Conservation (phyloP, 2,888 invertebrate genomes). For the Mylabris sibirica region DNA sequence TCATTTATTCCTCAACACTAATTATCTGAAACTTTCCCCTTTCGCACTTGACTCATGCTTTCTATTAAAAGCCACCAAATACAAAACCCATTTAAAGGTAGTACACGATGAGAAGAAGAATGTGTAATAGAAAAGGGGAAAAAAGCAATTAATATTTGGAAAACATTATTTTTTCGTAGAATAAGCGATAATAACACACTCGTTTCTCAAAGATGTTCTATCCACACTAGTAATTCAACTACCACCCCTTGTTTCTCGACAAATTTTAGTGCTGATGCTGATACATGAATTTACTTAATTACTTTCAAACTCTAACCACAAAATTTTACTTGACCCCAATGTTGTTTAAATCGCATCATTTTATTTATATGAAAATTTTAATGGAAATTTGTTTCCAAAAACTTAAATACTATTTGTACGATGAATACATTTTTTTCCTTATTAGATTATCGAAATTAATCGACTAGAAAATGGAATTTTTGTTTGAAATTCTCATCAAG, state of each 20-base stretch:
- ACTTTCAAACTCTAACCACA: constrained; percentile 20
- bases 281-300: constrained; percentile 24
- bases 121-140: neutral
- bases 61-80: neutral
- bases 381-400: constrained; percentile 18
- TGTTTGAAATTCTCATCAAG: neutral
- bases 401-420: neutral
- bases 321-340: constrained; percentile 22
- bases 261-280: constrained; percentile 18
- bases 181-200: too few species aligned
- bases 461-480: constrained; percentile 4
- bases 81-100: neutral
- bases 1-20: constrained; percentile 5
- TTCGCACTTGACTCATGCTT: neutral
- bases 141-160: constrained; percentile 5
- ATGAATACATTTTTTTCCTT: neutral
- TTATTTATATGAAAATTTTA: constrained; percentile 19
- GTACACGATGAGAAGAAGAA: neutral
- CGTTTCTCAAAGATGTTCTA: too few species aligned
- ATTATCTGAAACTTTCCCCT: neutral
- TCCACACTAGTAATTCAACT: too few species aligned
- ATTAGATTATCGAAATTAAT: neutral
- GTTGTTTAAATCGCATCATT: constrained; percentile 18
- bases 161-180: constrained; percentile 18
- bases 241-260: neutral